These are phyloP conservation scores for Lerema accius DNA, from an alignment of 1,140 invertebrate genomes.

Conservation along the genomic window DNA sequence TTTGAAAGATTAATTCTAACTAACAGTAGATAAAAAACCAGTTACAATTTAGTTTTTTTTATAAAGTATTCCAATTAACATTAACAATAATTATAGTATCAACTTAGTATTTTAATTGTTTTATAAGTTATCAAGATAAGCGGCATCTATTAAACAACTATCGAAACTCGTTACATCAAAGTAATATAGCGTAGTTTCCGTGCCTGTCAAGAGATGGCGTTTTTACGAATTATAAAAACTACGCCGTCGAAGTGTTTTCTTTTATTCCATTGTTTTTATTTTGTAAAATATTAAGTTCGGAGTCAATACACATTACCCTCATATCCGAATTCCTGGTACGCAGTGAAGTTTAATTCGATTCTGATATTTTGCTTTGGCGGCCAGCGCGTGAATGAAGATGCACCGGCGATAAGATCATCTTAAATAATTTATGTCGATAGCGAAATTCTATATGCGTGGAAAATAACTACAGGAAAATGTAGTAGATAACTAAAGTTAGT, in stretches of 20 bases:
- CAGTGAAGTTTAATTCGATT: conserved; percentile 58
- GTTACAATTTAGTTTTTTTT: no score
- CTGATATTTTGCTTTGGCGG: conserved; percentile 47
- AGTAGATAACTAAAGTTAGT: no score
- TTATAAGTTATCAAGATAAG: no score
- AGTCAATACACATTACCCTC: conserved; percentile 52
- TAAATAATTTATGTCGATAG: conserved; percentile 56
- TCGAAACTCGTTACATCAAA: background rate
- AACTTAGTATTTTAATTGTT: no score
- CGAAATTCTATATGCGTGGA: conserved; percentile 70
- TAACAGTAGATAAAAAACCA: no score
- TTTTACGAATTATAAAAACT: conserved; percentile 4
- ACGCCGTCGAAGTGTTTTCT: conserved; percentile 3
- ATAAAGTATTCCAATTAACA: no score
- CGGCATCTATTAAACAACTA: conserved; percentile 1
- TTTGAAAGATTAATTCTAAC: no score
- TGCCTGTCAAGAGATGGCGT: conserved; percentile 34
- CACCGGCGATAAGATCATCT: conserved; percentile 60
- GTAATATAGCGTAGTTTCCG: background rate
- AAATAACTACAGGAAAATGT: conserved; percentile 43
- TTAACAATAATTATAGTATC: no score
- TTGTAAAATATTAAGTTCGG: conserved; percentile 40
- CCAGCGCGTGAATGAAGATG: conserved; percentile 54
- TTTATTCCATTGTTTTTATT: conserved; percentile 12
- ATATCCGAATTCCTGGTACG: conserved; percentile 52